Conservation (phyloP, 2,113 vertebrate genomes). For the Chloropsis cyanopogon region DNA sequence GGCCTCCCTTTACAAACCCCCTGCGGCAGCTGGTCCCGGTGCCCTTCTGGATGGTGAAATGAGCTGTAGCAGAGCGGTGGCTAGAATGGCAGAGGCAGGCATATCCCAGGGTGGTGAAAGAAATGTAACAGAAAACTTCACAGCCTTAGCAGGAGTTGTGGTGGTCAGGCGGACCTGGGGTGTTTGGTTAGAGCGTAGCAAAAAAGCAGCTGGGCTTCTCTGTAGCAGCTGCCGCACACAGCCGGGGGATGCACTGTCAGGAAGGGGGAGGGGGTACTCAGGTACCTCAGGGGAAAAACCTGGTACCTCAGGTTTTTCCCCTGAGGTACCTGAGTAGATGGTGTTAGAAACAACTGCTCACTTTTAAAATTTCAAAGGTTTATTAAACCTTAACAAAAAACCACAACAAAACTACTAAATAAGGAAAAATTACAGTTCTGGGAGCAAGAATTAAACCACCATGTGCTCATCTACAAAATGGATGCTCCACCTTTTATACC, state of each 20-base stretch:
- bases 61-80: background rate
- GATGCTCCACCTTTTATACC: no score
- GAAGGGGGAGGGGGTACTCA: rapidly evolving
- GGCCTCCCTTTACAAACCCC: background rate
- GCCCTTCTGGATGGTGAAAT: rapidly evolving
- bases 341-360: no score
- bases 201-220: background rate
- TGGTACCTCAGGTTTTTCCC: background rate
- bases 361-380: no score
- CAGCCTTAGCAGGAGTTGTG: background rate
- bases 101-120: rapidly evolving
- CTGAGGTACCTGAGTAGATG: background rate
- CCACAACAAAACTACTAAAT: no score
- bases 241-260: rapidly evolving
- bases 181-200: background rate
- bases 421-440: no score
- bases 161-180: rapidly evolving
- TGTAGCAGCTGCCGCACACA: rapidly evolving
- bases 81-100: background rate
- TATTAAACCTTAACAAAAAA: no score
- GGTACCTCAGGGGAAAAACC: no score
- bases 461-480: no score
- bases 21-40: rapidly evolving
- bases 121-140: background rate
- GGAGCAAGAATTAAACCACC: no score